phyloP scores from a whole-genome alignment of 2,113 vertebrate species.

The Numida meleagris region DNA sequence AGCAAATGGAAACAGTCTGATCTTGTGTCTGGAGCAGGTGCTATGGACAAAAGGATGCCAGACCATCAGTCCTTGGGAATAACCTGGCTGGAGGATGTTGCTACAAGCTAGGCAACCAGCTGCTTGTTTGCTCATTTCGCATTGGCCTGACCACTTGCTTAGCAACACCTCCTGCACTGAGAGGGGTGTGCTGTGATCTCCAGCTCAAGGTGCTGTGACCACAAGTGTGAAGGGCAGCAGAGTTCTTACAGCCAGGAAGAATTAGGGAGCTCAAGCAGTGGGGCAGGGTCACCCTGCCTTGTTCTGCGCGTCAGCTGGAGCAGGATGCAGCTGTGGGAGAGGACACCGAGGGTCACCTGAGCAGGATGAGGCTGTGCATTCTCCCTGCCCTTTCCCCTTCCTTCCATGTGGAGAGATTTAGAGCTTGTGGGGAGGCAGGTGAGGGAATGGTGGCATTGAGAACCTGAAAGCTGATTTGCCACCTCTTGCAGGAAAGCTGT shows the following conservation, averaged over 20 bases:
- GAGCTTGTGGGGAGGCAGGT: background rate
- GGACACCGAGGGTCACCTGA: background rate
- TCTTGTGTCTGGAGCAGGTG: background rate
- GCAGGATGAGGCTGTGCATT: background rate
- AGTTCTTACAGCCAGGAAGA: background rate
- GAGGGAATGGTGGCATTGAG: fast-evolving
- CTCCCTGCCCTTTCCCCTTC: background rate
- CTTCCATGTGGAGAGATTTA: too few species aligned
- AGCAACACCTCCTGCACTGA: background rate
- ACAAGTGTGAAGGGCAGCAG: background rate
- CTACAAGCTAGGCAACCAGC: background rate
- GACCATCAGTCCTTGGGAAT: background rate
- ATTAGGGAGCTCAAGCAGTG: background rate
- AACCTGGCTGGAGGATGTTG: background rate
- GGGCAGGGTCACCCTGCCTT: background rate
- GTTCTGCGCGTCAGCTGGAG: background rate
- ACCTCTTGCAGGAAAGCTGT: background rate
- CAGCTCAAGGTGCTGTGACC: background rate
- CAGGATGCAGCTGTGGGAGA: background rate
- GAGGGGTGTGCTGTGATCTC: background rate
- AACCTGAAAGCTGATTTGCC: background rate
- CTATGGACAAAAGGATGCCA: background rate
- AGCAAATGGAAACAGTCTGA: background rate
- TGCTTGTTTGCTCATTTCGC: background rate
- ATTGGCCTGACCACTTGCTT: background rate